phyloP scores from a whole-genome alignment of 1,140 invertebrate species.

The Nebria ingens region DNA sequence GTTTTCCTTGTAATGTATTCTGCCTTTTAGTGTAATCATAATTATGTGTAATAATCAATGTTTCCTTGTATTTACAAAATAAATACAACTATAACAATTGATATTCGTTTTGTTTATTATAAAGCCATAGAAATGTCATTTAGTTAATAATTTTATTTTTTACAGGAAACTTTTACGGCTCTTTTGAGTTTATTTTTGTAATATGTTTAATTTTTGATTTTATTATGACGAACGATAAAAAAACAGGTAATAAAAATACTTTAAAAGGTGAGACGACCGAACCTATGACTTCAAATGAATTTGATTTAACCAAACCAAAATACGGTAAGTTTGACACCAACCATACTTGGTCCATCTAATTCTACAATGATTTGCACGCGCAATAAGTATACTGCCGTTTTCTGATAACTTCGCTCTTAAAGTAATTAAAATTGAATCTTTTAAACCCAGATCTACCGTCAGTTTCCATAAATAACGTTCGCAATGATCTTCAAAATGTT shows the following conservation, averaged over 20 bases:
- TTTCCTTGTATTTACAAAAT: conserved; percentile 5
- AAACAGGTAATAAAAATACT: no score
- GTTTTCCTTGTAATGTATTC: neutral
- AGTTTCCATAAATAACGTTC: conserved; percentile 9
- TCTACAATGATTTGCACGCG: no score
- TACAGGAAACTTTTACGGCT: neutral
- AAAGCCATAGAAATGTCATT: neutral
- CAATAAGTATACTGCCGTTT: no score
- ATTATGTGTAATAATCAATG: conserved; percentile 1
- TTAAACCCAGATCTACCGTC: no score
- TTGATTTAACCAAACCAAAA: neutral
- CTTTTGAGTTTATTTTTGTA: neutral
- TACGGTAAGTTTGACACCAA: no score
- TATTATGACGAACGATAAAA: neutral
- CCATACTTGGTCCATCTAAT: no score
- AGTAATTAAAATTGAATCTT: no score
- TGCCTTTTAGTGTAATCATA: neutral
- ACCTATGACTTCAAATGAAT: neutral
- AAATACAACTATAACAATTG: neutral
- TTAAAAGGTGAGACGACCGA: no score
- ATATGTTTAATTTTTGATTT: neutral
- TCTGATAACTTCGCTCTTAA: no score
- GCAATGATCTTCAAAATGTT: conserved; percentile 18
- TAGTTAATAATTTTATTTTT: neutral
- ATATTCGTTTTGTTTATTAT: neutral